These are phyloP conservation scores for Rhea americana DNA, from an alignment of 2,113 vertebrate species.

Conservation along the genomic window DNA sequence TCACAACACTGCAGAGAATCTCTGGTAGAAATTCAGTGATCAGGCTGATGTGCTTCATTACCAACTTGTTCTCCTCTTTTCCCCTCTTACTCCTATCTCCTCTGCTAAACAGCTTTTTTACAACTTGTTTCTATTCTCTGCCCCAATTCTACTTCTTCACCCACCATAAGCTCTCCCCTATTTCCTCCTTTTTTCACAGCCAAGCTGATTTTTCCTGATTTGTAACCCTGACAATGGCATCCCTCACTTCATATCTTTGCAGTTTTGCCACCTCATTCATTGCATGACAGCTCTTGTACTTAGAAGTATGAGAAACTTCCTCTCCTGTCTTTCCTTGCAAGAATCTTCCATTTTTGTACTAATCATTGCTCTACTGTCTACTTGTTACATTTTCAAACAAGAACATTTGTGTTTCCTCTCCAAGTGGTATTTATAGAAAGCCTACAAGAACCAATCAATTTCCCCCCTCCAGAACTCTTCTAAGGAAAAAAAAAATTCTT, in stretches of 20 bases:
- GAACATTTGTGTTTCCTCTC: background rate
- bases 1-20: background rate
- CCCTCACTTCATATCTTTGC: background rate
- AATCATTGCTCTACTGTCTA: background rate
- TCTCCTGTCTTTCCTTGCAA: background rate
- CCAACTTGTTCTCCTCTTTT: background rate
- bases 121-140: background rate
- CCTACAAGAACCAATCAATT: background rate
- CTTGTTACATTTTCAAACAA: background rate
- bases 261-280: background rate
- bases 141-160: background rate
- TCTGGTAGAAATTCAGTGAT: background rate
- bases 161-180: background rate
- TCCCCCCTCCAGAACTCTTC: background rate
- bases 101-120: background rate
- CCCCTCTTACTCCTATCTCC: background rate
- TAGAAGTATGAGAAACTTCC: background rate
- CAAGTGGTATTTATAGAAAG: background rate
- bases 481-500: background rate
- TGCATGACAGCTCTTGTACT: background rate
- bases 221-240: background rate
- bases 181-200: background rate
- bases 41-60: background rate
- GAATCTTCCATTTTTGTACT: background rate
- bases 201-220: background rate